phyloP scores from a whole-genome alignment of 2,797 vertebrate genomes.

The Forpus xanthops region DNA sequence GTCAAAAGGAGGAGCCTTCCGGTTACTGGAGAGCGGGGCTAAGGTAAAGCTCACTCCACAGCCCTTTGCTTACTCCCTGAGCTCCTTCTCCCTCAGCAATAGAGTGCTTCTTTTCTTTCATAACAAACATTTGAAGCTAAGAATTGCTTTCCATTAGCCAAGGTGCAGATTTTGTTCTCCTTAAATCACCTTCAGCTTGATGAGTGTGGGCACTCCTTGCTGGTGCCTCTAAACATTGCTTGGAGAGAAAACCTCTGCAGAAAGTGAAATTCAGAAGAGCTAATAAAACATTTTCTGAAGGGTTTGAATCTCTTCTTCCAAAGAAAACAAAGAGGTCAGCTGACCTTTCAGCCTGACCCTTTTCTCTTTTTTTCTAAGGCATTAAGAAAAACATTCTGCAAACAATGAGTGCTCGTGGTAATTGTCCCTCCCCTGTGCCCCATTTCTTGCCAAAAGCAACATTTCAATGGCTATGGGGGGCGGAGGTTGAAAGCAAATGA shows the following conservation, averaged over 20 bases:
- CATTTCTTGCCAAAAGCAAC: constrained; percentile 72
- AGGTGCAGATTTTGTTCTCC: constrained; percentile 31
- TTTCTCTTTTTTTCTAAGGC: constrained; percentile 58
- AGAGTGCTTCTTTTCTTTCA: neutral
- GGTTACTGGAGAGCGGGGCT: neutral
- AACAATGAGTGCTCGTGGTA: constrained; percentile 71
- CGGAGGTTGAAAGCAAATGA: constrained; percentile 67
- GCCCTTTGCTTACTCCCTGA: neutral
- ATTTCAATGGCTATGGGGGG: constrained; percentile 71
- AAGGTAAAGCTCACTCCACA: neutral
- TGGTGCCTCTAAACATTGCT: constrained; percentile 54
- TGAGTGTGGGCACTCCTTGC: constrained; percentile 23
- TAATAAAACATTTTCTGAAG: constrained; percentile 73
- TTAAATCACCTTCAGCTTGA: constrained; percentile 59
- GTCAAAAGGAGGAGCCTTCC: neutral
- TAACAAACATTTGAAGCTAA: neutral
- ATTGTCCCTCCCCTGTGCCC: constrained; percentile 70
- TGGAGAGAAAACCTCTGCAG: constrained; percentile 54
- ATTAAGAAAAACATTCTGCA: constrained; percentile 75
- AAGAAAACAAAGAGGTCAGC: constrained; percentile 73
- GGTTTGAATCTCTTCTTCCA: constrained; percentile 69
- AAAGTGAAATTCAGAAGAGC: constrained; percentile 69
- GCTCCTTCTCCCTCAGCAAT: neutral
- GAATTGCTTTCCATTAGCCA: neutral
- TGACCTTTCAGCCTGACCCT: constrained; percentile 71